These are phyloP conservation scores for Myathropa florea DNA, from an alignment of 2,888 invertebrate genomes.

Conservation along the genomic window DNA sequence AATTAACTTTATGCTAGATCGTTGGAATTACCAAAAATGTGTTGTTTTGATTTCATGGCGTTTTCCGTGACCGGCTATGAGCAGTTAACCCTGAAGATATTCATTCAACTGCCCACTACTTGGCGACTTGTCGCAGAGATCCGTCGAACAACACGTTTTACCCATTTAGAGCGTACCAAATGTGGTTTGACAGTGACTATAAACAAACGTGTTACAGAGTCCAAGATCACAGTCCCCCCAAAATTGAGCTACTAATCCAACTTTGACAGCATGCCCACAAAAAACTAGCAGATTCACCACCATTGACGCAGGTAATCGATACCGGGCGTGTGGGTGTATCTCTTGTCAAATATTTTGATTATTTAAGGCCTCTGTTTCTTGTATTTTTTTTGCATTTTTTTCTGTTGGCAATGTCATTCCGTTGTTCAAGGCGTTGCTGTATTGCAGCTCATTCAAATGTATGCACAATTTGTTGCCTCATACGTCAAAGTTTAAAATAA, in stretches of 20 bases:
- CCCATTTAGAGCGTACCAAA: not conserved
- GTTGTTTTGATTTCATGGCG: too few species aligned
- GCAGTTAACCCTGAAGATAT: not conserved
- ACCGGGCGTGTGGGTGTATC: not conserved
- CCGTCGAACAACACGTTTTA: not conserved
- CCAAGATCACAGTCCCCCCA: not conserved
- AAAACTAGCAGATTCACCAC: not conserved
- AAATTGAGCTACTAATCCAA: not conserved
- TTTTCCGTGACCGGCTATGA: not conserved
- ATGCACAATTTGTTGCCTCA: conserved; percentile 15
- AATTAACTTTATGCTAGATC: too few species aligned
- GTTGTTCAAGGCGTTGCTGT: not conserved
- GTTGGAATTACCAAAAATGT: too few species aligned
- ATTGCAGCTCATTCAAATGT: not conserved
- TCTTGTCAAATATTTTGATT: not conserved
- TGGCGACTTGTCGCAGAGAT: not conserved
- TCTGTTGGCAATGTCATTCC: not conserved
- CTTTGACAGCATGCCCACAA: too few species aligned
- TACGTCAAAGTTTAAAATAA: conserved; percentile 12
- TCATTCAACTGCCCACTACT: not conserved
- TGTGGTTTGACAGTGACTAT: too few species aligned
- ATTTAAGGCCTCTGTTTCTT: not conserved
- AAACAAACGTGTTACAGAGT: not conserved
- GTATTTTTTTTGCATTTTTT: not conserved
- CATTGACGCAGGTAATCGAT: not conserved